A percentile compares a stretch with the other conserved stretches of the same genome.
These are phyloP conservation scores for Cyanistes caeruleus DNA, from an alignment of 2,113 vertebrate genomes.

Conservation along the genomic window DNA sequence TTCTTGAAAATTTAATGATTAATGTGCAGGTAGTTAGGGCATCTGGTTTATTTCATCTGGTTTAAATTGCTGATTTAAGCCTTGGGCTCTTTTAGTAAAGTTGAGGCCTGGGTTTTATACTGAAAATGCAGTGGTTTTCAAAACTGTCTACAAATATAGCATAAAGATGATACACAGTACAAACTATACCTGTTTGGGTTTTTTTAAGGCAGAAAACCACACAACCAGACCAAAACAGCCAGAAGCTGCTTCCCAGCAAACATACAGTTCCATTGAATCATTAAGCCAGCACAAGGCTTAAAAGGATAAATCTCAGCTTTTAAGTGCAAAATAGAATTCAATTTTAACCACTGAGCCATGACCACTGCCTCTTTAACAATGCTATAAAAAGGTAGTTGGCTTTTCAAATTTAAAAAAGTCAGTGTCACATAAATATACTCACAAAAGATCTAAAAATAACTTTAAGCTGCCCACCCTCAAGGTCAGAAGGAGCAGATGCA, in stretches of 20 bases:
- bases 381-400: slow-evolving; percentile 9
- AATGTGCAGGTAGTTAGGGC: neutral
- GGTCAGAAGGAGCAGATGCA: neutral
- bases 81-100: neutral
- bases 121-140: neutral
- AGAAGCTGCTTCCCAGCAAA: neutral
- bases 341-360: slow-evolving; percentile 23
- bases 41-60: neutral
- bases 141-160: neutral
- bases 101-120: neutral
- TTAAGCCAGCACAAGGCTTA: neutral
- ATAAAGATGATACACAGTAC: neutral
- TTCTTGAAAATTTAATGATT: neutral
- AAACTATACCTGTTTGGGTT: neutral
- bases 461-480: neutral
- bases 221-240: neutral
- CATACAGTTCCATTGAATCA: neutral
- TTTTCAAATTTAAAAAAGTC: neutral
- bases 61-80: neutral
- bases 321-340: slow-evolving; percentile 2
- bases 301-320: slow-evolving; percentile 41
- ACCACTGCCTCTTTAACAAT: slow-evolving; percentile 1
- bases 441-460: slow-evolving; percentile 22
- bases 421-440: neutral
- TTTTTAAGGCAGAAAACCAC: neutral